Evolutionary conservation across 1,140 invertebrate species (phyloP), one percentile per base, ranked within the genome.

Genomic region (Hycleus cichorii): DNA sequence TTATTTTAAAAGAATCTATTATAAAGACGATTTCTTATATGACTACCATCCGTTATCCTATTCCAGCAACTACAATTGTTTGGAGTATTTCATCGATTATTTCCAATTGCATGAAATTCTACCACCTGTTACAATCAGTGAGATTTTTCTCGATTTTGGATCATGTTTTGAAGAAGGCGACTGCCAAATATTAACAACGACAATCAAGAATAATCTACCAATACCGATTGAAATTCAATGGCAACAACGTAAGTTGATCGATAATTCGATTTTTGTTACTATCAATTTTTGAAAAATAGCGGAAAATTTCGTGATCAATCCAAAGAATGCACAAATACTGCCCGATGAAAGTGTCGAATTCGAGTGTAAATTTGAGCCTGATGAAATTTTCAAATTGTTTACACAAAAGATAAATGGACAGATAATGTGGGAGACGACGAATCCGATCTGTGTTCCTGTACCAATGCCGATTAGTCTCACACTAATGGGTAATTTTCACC

Each of bases 61-160:
- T 18, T 18, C 18, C 18, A 18, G 18, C 18, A 18, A 18, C 18
- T 18, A 18, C 18, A 18, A 18, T 18, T 18, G 18, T 18, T 18
- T 18, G 18, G 18, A 18, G 1, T 18, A 18, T 18, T 18, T 18
- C 18, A 18, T 18, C 18, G 18, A 18, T 18, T 18, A 18, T 18
- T 18, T 18, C 18, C 43, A 38, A 10, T 27, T 52, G 8, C 18
- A 39, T 54, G 12, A 54, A 40, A 3, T 39, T 61, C 12, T 47
- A 18, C 63, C 62, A 9, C 64, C 62, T 1, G 38, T 66, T 46
- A 60, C 61, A 7, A 24, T 69, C 2, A 65, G 12, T 43, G 39
- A 46, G 7, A 55, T 45, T 57, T 58, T 58, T 42, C 25, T 69
- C 11, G 60, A 69, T 58, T 66, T 69, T 53, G 65, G 62, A 43